Conservation (phyloP, 2,888 invertebrate genomes). For the Acleris cristana region DNA sequence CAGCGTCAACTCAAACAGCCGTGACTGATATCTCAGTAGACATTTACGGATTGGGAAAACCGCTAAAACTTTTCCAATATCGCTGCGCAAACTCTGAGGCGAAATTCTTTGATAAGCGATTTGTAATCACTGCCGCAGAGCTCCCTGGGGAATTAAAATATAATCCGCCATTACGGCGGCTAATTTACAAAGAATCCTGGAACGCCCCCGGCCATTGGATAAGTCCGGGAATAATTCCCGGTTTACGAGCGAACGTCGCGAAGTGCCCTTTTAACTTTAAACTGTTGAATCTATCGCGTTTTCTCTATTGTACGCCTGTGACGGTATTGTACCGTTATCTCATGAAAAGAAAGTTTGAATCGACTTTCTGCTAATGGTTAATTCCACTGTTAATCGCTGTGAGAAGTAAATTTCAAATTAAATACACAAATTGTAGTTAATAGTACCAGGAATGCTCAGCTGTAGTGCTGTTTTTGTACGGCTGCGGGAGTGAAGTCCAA, state of each 20-base stretch:
- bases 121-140: constrained; percentile 69
- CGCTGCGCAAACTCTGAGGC: constrained; percentile 59
- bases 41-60: constrained; percentile 63
- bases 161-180: constrained; percentile 53
- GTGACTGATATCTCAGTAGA: constrained; percentile 65
- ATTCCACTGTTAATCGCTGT: too few species aligned
- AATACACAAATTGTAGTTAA: too few species aligned
- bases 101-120: constrained; percentile 75
- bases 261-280: constrained; percentile 26
- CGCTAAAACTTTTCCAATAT: constrained; percentile 73
- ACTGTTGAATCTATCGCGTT: constrained; percentile 10
- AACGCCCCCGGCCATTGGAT: constrained; percentile 37
- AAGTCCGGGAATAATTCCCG: constrained; percentile 42
- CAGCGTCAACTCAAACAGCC: constrained; percentile 54
- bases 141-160: constrained; percentile 59
- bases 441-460: too few species aligned
- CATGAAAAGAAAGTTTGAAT: too few species aligned
- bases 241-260: constrained; percentile 37
- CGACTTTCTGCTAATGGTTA: too few species aligned
- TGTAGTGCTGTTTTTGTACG: too few species aligned
- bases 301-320: constrained; percentile 2
- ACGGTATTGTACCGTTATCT: too few species aligned
- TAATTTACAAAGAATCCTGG: constrained; percentile 47
- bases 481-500: too few species aligned
- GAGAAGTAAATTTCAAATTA: too few species aligned